Evolutionary conservation across 2,113 vertebrate species (phyloP).

Genomic region (Athene cunicularia): DNA sequence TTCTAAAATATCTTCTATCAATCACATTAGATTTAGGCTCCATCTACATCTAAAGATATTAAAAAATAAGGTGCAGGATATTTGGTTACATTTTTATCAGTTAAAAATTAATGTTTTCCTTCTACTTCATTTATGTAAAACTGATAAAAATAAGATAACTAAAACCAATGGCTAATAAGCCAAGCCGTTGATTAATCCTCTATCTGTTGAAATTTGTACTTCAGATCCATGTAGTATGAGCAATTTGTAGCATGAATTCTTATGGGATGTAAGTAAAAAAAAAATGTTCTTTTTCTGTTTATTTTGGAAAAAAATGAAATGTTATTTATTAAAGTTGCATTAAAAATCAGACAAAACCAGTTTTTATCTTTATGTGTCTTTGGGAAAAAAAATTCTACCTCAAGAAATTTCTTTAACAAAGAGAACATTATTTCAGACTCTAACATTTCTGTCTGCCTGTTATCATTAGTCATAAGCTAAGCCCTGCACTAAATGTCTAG

Average conservation of each 20-base stretch:
- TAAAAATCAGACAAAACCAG: constrained; percentile 67
- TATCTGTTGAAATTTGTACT: constrained; percentile 43
- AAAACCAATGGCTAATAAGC: neutral
- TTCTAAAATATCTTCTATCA: neutral
- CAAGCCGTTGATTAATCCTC: neutral
- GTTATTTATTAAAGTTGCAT: constrained; percentile 48
- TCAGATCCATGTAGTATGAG: constrained; percentile 7
- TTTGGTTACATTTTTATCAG: constrained; percentile 15
- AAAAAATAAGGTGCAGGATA: neutral
- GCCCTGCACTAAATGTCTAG: constrained; percentile 89
- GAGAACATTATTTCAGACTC: constrained; percentile 90
- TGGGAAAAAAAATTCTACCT: constrained; percentile 80
- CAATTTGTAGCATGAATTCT: constrained; percentile 55
- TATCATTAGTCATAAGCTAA: constrained; percentile 92
- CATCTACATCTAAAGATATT: neutral
- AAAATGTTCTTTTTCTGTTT: constrained; percentile 25
- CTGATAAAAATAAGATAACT: constrained; percentile 22
- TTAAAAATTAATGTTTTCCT: neutral
- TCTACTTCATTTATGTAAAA: constrained; percentile 22
- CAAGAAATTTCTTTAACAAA: constrained; percentile 90
- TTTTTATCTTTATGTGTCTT: constrained; percentile 77
- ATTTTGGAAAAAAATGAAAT: constrained; percentile 66
- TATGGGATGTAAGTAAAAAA: constrained; percentile 24
- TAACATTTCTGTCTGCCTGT: constrained; percentile 93
- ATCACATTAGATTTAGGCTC: neutral